Conservation (phyloP, 2,113 vertebrate species). For the Pseudorectes ferrugineus region DNA sequence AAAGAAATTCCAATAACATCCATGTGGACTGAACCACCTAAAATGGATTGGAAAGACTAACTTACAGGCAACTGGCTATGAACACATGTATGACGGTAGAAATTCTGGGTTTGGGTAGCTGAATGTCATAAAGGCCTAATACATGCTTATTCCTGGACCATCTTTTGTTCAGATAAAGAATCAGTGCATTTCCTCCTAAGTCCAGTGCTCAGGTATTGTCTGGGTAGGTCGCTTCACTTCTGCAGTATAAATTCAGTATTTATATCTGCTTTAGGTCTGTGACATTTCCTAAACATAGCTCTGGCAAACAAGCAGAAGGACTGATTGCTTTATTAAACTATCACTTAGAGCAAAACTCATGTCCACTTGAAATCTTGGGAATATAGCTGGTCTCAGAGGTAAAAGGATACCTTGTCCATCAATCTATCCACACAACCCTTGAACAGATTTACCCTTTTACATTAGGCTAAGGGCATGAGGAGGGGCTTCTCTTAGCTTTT, state of each 20-base stretch:
- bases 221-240: neutral
- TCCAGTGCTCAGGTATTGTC: slow-evolving; percentile 2
- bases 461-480: slow-evolving; percentile 20
- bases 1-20: neutral
- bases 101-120: neutral
- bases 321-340: slow-evolving; percentile 45
- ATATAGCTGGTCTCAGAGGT: slow-evolving; percentile 19
- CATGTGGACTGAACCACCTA: neutral
- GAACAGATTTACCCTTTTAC: slow-evolving; percentile 17
- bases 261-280: neutral
- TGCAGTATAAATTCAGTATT: neutral
- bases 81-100: neutral
- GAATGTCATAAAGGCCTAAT: neutral
- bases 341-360: slow-evolving; percentile 50
- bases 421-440: neutral
- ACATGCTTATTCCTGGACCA: slow-evolving; percentile 26
- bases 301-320: slow-evolving; percentile 33
- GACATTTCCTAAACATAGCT: slow-evolving; percentile 43
- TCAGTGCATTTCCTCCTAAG: slow-evolving; percentile 5
- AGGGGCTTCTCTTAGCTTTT: neutral
- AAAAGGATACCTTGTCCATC: slow-evolving; percentile 55
- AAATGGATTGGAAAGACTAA: slow-evolving; percentile 3
- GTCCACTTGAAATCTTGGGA: slow-evolving; percentile 46
- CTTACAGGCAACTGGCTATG: neutral
- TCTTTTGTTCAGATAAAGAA: slow-evolving; percentile 49